Conservation (phyloP, 2,113 vertebrate species). For the Saccopteryx bilineata region DNA sequence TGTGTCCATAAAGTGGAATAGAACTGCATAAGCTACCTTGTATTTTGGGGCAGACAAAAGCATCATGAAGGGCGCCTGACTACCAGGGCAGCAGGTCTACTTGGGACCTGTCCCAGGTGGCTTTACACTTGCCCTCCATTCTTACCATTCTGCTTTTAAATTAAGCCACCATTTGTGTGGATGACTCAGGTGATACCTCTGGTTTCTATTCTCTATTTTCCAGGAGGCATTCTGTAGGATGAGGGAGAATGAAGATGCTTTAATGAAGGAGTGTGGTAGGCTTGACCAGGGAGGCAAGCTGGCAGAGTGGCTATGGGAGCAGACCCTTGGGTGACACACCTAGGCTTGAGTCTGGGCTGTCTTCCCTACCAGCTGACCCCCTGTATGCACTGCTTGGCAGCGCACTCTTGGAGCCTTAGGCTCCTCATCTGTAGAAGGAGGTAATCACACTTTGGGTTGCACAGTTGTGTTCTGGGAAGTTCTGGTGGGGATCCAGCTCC, state of each 20-base stretch:
- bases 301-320: not conserved
- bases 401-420: not conserved
- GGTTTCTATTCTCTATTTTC: not conserved
- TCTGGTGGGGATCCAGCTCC: not conserved
- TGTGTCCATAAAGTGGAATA: not conserved
- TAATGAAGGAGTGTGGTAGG: not conserved
- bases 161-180: not conserved
- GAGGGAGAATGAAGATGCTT: not conserved
- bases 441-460: not conserved
- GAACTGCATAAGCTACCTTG: not conserved
- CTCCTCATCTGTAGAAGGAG: not conserved
- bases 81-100: accelerated
- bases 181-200: not conserved
- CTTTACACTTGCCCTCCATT: not conserved
- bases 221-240: not conserved
- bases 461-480: not conserved
- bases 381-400: accelerated
- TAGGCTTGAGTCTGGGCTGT: not conserved
- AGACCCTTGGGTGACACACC: not conserved
- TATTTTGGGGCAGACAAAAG: accelerated
- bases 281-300: not conserved
- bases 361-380: not conserved
- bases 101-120: not conserved
- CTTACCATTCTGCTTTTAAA: not conserved
- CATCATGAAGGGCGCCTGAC: not conserved